Evolutionary conservation across 2,113 vertebrate species (phyloP).

Genomic region (Erinaceus europaeus): DNA sequence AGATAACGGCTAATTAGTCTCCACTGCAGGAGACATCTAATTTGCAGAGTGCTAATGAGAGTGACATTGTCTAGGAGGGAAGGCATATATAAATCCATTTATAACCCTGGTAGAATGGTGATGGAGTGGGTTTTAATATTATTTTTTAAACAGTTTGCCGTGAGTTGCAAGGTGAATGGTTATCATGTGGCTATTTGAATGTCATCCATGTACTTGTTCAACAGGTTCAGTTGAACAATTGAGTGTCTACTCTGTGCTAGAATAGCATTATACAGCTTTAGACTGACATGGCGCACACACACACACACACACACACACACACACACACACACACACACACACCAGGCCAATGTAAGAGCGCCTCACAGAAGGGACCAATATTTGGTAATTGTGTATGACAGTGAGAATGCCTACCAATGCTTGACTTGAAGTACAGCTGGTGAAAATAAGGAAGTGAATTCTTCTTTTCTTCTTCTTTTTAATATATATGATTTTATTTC

Average conservation of each 20-base stretch:
- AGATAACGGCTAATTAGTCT: neutral
- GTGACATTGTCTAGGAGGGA: neutral
- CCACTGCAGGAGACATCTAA: neutral
- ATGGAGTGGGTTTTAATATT: neutral
- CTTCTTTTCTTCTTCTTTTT: no score
- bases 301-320: accelerated
- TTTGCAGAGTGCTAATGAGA: constrained; percentile 35
- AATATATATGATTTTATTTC: no score
- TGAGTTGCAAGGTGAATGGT: neutral
- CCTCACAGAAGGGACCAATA: neutral
- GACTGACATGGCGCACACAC: no score
- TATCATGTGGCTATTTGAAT: accelerated
- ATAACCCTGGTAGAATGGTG: neutral
- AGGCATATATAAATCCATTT: neutral
- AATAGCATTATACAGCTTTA: no score
- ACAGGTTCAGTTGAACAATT: no score
- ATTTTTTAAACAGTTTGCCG: neutral
- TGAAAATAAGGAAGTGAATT: no score
- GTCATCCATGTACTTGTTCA: no score
- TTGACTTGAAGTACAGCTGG: no score
- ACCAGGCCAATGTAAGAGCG: accelerated
- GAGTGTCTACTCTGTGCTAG: no score
- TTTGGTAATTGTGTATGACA: no score
- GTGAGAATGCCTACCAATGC: no score
- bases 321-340: no score